Conservation (phyloP, 2,888 invertebrate species). For the Amblyjoppa fuscipennis region DNA sequence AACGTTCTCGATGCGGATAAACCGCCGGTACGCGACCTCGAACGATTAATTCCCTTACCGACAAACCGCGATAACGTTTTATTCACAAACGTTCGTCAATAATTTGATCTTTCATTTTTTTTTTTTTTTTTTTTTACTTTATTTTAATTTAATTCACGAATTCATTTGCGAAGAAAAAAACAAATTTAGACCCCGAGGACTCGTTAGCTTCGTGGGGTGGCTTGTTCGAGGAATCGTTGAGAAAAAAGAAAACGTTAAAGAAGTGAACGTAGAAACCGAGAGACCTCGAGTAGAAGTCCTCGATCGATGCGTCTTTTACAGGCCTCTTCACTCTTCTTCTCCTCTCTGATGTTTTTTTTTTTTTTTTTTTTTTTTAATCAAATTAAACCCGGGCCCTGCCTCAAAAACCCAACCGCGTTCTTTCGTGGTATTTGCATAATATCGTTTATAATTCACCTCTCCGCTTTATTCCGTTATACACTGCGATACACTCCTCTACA, state of each 20-base stretch:
- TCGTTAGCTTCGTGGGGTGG: background rate
- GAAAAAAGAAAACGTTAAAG: constrained; percentile 21
- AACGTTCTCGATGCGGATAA: background rate
- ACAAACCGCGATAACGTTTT: constrained; percentile 6
- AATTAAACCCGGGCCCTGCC: constrained; percentile 79
- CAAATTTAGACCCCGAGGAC: background rate
- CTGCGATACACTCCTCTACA: constrained; percentile 46
- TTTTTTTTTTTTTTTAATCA: constrained; percentile 70
- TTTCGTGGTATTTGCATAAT: constrained; percentile 81
- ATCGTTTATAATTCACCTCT: constrained; percentile 83
- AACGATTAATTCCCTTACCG: background rate
- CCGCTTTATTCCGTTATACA: constrained; percentile 75
- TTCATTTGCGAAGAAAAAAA: background rate
- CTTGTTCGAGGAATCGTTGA: background rate
- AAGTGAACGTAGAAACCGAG: constrained; percentile 42
- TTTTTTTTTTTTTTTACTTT: background rate
- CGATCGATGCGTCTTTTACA: constrained; percentile 78
- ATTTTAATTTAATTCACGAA: background rate
- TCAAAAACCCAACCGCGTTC: constrained; percentile 57
- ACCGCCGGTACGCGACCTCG: background rate
- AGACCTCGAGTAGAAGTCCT: constrained; percentile 59
- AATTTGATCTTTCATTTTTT: background rate
- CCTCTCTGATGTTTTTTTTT: constrained; percentile 79
- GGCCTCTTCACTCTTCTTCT: constrained; percentile 71
- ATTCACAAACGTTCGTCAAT: background rate